Percentiles rank a stretch among this genome's conserved stretches.
phyloP scores from a whole-genome alignment of 2,797 vertebrate genomes.

The Neopelma chrysocephalum region DNA sequence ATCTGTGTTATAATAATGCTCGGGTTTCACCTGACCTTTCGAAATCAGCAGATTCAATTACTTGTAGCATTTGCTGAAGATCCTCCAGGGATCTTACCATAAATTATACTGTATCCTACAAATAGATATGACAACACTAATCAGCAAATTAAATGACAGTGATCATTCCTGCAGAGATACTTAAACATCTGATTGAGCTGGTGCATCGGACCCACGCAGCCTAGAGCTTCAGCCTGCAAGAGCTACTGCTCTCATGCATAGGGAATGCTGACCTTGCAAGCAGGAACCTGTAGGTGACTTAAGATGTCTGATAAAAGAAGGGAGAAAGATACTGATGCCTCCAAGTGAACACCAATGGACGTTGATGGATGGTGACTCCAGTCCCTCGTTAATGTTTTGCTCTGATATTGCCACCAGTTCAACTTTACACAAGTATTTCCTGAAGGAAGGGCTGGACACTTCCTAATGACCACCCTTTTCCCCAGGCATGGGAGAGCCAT shows the following conservation, averaged over 20 bases:
- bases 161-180: conserved; percentile 41
- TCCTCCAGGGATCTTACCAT: conserved; percentile 22
- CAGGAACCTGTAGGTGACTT: not conserved
- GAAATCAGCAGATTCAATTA: conserved; percentile 56
- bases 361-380: not conserved
- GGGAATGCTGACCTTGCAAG: conserved; percentile 44
- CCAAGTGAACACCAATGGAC: not conserved
- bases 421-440: not conserved
- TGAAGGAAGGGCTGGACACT: not conserved
- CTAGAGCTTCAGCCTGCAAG: not conserved
- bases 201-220: not conserved
- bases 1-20: not conserved
- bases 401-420: not conserved
- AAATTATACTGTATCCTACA: conserved; percentile 48
- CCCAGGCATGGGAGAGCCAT: not conserved
- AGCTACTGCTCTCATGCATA: not conserved
- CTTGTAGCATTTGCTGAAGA: conserved; percentile 33
- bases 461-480: not conserved
- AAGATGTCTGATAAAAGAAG: not conserved
- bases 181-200: conserved; percentile 38
- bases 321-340: not conserved
- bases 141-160: conserved; percentile 38
- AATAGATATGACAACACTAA: conserved; percentile 43
- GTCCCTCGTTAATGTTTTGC: not conserved
- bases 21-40: conserved; percentile 7